Conservation (phyloP, 2,888 invertebrate species). For the Eupithecia subfuscata region DNA sequence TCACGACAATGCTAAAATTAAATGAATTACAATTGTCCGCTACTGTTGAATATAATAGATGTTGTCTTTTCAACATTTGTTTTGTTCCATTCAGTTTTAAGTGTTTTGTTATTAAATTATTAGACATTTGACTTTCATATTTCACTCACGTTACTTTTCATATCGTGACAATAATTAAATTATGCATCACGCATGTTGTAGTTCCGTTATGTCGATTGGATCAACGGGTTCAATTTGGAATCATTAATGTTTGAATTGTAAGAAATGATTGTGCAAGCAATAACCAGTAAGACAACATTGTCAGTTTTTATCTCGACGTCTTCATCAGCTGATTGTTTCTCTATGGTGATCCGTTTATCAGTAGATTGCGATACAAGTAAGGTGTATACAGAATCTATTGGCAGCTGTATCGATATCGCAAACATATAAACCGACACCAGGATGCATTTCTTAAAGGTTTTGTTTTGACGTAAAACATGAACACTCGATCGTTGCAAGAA, state of each 20-base stretch:
- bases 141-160: conserved; percentile 20
- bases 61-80: conserved; percentile 29
- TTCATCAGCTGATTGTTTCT: conserved; percentile 56
- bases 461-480: neutral
- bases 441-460: neutral
- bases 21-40: conserved; percentile 50
- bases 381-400: conserved; percentile 59
- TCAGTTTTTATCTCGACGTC: conserved; percentile 59
- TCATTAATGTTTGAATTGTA: conserved; percentile 7
- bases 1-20: conserved; percentile 56
- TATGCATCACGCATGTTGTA: conserved; percentile 25
- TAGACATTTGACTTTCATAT: conserved; percentile 4
- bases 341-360: conserved; percentile 51
- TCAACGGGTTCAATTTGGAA: conserved; percentile 16
- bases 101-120: conserved; percentile 25
- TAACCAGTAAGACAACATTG: conserved; percentile 47
- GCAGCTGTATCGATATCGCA: conserved; percentile 47
- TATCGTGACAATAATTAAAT: conserved; percentile 34
- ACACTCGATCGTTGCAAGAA: neutral
- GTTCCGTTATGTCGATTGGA: conserved; percentile 26
- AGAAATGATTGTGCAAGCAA: conserved; percentile 34
- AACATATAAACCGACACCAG: conserved; percentile 9
- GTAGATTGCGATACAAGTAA: conserved; percentile 61
- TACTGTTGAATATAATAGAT: conserved; percentile 26
- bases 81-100: conserved; percentile 37